Evolutionary conservation across 2,888 invertebrate genomes (phyloP), one percentile per base, ranked within the genome.

Genomic region (Neocrepidodera transversa): DNA sequence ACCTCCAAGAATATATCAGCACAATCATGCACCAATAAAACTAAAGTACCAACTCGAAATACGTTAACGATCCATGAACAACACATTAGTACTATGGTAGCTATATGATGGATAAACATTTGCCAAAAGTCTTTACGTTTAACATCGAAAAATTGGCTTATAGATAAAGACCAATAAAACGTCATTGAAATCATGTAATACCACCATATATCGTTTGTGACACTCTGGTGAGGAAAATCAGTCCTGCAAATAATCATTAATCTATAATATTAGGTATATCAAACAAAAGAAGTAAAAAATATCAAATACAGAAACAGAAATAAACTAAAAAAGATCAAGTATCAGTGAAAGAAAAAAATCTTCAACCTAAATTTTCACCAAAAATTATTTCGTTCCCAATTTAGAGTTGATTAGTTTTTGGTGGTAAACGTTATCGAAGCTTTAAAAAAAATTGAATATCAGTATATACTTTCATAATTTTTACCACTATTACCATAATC

Each of bases 71-170:
- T 87, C 95, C 97, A 99, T 65, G 97, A 97, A 78, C 97, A 90
- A 56, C 87, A 88, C 82, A 99, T 87, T 63, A 99, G 85, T 38
- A 88, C 80, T 68, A 99, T 90, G 35, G 98, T 97, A 16, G 95
- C 94, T 74, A 96, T 86, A 78, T 99, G 98, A 82, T 99, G 98
- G 53, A 96, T 84, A 80, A 98, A 96, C 95, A 99, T 98, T 83
- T 97, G 95, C 92, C 94, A 94, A 81, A 98, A 97, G 81, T 95
- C 95, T 80, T 94, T 94, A 65, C 96, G 87, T 65, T 91, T 91
- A 52, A 94, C 91, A 80, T 98, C 97, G 79, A 93, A 89, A 82
- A 96, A 96, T 81, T 97, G 96, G 13, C 95, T 93, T 63, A 94
- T 87, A 64, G 92, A 90, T 58, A 97, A 83, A 13, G 97, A 92